Conservation (phyloP, 2,888 invertebrate species). For the Rhopalosiphum nymphaeae region DNA sequence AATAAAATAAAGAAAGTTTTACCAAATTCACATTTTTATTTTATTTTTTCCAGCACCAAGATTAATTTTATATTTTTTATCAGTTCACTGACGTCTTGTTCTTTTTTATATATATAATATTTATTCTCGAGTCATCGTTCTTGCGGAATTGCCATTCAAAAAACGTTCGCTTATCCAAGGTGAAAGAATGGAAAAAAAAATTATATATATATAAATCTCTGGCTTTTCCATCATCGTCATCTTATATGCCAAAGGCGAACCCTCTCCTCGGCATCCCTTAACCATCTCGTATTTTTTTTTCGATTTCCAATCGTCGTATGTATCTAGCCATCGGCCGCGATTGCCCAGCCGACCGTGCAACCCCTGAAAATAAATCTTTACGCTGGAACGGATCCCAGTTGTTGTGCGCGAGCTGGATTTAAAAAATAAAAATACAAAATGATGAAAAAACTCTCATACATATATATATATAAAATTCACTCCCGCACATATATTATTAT, state of each 20-base stretch:
- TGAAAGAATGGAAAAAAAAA: slow-evolving; percentile 59
- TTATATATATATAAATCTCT: slow-evolving; percentile 50
- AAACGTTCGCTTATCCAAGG: slow-evolving; percentile 62
- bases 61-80: slow-evolving; percentile 54
- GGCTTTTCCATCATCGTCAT: slow-evolving; percentile 64
- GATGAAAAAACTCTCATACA: slow-evolving; percentile 52
- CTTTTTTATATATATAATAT: slow-evolving; percentile 46
- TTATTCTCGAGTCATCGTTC: slow-evolving; percentile 62
- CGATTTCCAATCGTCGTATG: slow-evolving; percentile 64
- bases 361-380: slow-evolving; percentile 65
- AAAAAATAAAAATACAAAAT: slow-evolving; percentile 64
- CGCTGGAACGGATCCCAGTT: slow-evolving; percentile 65
- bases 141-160: slow-evolving; percentile 58
- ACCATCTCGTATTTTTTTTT: slow-evolving; percentile 56
- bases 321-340: slow-evolving; percentile 65
- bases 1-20: slow-evolving; percentile 54
- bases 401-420: slow-evolving; percentile 64
- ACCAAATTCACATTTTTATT: slow-evolving; percentile 37
- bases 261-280: slow-evolving; percentile 54
- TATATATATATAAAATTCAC: not conserved
- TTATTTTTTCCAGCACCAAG: not conserved
- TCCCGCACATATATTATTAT: slow-evolving; percentile 7
- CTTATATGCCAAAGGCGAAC: slow-evolving; percentile 62
- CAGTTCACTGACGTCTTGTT: slow-evolving; percentile 49
- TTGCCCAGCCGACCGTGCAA: slow-evolving; percentile 65